These are phyloP conservation scores for Upupa epops DNA, from an alignment of 2,113 vertebrate species.

Conservation along the genomic window DNA sequence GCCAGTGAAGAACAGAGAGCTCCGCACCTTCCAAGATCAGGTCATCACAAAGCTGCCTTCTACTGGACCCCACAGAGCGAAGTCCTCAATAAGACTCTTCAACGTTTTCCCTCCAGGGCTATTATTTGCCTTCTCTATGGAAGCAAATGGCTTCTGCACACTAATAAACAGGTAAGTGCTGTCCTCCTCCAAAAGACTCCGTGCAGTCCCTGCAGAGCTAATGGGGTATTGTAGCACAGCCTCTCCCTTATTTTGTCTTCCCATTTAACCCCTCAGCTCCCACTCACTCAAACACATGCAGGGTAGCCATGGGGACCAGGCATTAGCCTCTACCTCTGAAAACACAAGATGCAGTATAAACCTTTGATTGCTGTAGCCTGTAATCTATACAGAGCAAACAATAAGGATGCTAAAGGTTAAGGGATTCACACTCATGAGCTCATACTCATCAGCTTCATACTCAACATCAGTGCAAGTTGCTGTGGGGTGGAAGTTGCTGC, in stretches of 20 bases:
- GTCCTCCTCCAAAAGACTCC: not conserved
- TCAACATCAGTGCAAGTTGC: not conserved
- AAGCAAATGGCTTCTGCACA: not conserved
- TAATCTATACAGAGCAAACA: not conserved
- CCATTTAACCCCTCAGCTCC: not conserved
- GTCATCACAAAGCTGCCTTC: not conserved
- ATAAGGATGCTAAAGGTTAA: not conserved
- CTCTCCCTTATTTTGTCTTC: not conserved
- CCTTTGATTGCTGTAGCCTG: not conserved
- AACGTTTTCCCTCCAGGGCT: not conserved
- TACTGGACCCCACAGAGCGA: not conserved
- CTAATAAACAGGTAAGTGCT: not conserved
- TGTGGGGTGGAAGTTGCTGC: not conserved
- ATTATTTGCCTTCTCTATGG: not conserved
- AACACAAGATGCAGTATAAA: not conserved
- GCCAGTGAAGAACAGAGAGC: not conserved
- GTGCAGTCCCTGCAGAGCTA: not conserved
- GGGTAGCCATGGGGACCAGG: not conserved
- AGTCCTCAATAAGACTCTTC: not conserved
- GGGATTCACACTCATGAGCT: not conserved
- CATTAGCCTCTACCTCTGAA: not conserved
- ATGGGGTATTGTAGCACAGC: not conserved
- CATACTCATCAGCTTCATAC: not conserved
- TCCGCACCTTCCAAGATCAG: not conserved
- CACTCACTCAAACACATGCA: not conserved